Conservation (phyloP, 2,888 invertebrate species). For the Ditula angustiorana region DNA sequence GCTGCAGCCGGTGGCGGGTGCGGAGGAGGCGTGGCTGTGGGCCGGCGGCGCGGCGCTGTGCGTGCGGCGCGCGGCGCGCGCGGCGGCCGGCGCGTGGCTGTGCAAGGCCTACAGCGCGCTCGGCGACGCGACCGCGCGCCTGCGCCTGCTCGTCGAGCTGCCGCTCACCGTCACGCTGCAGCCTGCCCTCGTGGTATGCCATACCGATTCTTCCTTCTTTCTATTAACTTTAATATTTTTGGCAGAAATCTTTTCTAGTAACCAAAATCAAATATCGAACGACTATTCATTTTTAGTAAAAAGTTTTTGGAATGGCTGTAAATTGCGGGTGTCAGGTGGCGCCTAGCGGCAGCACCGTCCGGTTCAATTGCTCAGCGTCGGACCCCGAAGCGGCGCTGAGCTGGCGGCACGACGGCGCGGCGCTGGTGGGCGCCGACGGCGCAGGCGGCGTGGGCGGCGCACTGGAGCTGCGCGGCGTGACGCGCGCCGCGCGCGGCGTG, state of each 20-base stretch:
- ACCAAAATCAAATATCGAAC: too few relatives aligned
- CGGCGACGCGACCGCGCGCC: constrained; percentile 88
- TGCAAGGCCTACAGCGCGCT: constrained; percentile 89
- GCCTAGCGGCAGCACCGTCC: constrained; percentile 88
- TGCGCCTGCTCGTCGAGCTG: constrained; percentile 86
- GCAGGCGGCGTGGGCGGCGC: constrained; percentile 57
- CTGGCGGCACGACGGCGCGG: constrained; percentile 90
- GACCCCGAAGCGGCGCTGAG: constrained; percentile 76
- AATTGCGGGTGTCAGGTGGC: constrained; percentile 75
- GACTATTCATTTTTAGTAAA: not conserved
- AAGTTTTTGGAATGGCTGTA: not conserved
- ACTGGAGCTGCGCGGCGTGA: constrained; percentile 76
- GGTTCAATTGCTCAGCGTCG: constrained; percentile 88
- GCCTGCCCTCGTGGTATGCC: constrained; percentile 83
- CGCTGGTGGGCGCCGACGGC: constrained; percentile 75
- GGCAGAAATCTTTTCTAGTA: not conserved
- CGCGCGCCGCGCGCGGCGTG: constrained; percentile 92
- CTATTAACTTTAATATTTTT: not conserved
- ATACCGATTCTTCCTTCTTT: not conserved
- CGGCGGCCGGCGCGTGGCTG: constrained; percentile 88
- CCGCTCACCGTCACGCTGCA: constrained; percentile 86
- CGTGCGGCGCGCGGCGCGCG: constrained; percentile 86
- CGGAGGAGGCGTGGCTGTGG: constrained; percentile 88
- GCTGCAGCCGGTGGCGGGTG: constrained; percentile 61
- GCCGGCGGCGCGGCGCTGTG: constrained; percentile 89